Evolutionary conservation across 2,113 vertebrate genomes (phyloP).

Genomic region (Cynocephalus volans): DNA sequence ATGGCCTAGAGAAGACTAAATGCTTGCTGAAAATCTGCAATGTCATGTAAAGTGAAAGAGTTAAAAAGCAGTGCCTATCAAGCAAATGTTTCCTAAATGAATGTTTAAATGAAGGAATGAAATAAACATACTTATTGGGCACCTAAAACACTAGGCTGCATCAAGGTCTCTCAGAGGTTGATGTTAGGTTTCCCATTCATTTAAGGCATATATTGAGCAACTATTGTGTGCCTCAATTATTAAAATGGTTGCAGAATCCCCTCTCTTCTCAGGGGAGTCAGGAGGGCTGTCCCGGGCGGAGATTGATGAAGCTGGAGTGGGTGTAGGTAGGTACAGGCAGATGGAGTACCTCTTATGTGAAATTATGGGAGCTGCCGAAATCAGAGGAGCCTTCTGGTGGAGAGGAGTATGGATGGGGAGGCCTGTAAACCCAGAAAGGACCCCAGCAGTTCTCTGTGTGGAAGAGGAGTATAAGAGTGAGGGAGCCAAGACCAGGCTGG

Average conservation of each 20-base stretch:
- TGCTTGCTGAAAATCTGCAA: not conserved
- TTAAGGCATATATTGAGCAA: not conserved
- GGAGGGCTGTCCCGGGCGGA: not conserved
- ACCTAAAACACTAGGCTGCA: not conserved
- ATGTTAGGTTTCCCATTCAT: not conserved
- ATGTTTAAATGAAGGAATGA: not conserved
- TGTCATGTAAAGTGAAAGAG: not conserved
- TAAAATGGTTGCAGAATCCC: not conserved
- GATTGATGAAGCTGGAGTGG: not conserved
- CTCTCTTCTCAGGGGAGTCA: not conserved
- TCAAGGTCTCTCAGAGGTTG: not conserved
- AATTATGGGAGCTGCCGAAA: not conserved
- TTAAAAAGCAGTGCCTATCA: not conserved
- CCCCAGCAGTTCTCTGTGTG: not conserved
- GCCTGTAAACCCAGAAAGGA: not conserved
- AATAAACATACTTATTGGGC: not conserved
- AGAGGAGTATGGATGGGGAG: not conserved
- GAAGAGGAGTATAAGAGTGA: not conserved
- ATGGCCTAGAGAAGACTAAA: not conserved
- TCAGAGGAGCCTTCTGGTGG: not conserved
- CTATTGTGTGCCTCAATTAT: not conserved
- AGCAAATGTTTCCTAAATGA: not conserved
- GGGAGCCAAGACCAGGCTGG: not conserved
- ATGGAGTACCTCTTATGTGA: not conserved
- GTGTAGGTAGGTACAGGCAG: not conserved